A percentile compares a stretch with the other conserved stretches of the same genome.
Evolutionary conservation across 2,888 invertebrate species (phyloP).

Genomic region (Macrophya alboannulata): DNA sequence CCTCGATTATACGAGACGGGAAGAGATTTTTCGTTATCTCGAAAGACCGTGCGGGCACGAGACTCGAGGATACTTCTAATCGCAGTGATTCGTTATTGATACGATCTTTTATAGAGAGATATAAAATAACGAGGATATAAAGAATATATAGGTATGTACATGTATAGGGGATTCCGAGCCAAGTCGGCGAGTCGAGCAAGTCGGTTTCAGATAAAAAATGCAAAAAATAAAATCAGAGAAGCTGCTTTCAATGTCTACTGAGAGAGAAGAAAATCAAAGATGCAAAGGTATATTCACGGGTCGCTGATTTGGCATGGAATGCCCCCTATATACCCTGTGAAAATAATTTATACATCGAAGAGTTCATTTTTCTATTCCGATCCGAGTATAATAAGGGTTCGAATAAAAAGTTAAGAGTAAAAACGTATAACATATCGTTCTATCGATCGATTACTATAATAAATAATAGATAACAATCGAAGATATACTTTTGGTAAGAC

Average conservation of each 20-base stretch:
- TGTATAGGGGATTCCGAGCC: too few relatives aligned
- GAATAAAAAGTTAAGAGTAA: not conserved
- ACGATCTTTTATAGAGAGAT: not conserved
- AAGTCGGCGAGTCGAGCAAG: too few relatives aligned
- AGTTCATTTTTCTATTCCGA: not conserved
- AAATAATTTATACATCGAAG: not conserved
- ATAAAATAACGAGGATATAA: slow-evolving; percentile 4
- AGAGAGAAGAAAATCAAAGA: too few relatives aligned
- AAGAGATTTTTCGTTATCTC: not conserved
- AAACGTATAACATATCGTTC: not conserved
- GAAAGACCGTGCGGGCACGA: not conserved
- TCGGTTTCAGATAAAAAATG: too few relatives aligned
- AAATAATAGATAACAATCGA: not conserved
- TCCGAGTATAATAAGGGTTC: not conserved
- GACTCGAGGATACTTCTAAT: not conserved
- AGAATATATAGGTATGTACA: not conserved
- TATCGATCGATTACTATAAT: not conserved
- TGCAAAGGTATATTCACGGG: too few relatives aligned
- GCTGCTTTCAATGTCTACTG: too few relatives aligned
- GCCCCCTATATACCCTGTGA: too few relatives aligned
- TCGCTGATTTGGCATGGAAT: too few relatives aligned
- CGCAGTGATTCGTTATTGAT: not conserved
- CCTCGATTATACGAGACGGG: not conserved
- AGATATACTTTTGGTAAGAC: not conserved
- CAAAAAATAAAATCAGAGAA: too few relatives aligned